These are phyloP conservation scores for Orthosia gothica DNA, from an alignment of 2,888 invertebrate species.

Conservation along the genomic window DNA sequence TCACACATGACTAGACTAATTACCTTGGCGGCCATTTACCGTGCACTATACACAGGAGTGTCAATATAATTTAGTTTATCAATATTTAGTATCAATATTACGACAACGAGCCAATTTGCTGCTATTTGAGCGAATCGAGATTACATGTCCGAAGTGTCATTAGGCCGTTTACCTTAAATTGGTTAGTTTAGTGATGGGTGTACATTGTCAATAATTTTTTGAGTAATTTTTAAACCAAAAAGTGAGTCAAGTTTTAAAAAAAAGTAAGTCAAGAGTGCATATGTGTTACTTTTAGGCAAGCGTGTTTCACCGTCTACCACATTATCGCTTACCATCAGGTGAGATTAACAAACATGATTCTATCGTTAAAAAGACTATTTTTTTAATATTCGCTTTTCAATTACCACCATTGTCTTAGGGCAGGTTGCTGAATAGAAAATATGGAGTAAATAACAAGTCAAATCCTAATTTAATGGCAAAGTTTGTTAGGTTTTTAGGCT, in stretches of 20 bases:
- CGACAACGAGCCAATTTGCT: constrained; percentile 64
- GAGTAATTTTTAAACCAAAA: too few relatives aligned
- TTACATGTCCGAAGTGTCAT: constrained; percentile 58
- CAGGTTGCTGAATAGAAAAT: too few relatives aligned
- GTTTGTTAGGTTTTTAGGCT: background rate
- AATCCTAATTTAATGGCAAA: too few relatives aligned
- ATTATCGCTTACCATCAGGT: too few relatives aligned
- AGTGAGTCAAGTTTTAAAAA: too few relatives aligned
- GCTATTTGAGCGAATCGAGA: constrained; percentile 62
- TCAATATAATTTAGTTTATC: constrained; percentile 68
- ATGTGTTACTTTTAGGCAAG: too few relatives aligned
- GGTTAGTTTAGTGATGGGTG: constrained; percentile 35
- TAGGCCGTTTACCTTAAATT: constrained; percentile 55
- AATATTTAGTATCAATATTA: constrained; percentile 64
- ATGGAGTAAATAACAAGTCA: too few relatives aligned
- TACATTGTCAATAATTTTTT: constrained; percentile 26
- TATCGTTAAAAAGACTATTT: background rate
- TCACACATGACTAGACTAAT: constrained; percentile 57
- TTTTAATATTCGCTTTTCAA: background rate
- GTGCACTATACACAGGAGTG: constrained; percentile 49
- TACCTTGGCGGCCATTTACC: constrained; percentile 55
- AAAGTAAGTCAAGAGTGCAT: too few relatives aligned
- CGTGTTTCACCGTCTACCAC: too few relatives aligned
- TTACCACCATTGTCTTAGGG: background rate
- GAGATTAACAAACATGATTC: too few relatives aligned